A percentile compares a stretch with the other conserved stretches of the same genome.
Conservation (phyloP, 2,797 vertebrate genomes). For the Coccyzus lansbergi region DNA sequence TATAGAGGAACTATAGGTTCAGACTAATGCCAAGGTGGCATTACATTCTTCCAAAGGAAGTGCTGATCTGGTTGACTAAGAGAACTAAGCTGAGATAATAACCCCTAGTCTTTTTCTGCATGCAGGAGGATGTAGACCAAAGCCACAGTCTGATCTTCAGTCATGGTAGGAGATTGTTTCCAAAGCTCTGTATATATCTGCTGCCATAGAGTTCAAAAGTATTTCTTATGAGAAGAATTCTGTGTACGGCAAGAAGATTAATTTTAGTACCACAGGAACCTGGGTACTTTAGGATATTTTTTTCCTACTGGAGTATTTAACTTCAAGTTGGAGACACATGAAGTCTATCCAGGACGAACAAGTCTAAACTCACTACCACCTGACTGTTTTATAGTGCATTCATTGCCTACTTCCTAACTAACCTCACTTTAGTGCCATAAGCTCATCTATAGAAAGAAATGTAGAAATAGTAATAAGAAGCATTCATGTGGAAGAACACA, state of each 20-base stretch:
- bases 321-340: not conserved
- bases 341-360: constrained; percentile 31
- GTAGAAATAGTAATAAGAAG: not conserved
- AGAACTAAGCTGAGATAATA: not conserved
- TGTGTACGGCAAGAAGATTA: not conserved
- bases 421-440: not conserved
- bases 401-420: not conserved
- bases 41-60: not conserved
- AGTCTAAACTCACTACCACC: not conserved
- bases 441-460: not conserved
- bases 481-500: not conserved
- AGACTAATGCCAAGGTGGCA: not conserved
- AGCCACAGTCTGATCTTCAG: not conserved
- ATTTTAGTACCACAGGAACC: not conserved
- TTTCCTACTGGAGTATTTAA: constrained; percentile 19
- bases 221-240: not conserved
- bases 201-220: not conserved
- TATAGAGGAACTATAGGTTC: not conserved
- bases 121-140: not conserved
- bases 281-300: not conserved
- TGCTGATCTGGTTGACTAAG: not conserved
- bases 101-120: not conserved
- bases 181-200: not conserved
- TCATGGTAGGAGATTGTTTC: not conserved
- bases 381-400: not conserved